Conservation (phyloP, 2,888 invertebrate genomes). For the Eupithecia exiguata region DNA sequence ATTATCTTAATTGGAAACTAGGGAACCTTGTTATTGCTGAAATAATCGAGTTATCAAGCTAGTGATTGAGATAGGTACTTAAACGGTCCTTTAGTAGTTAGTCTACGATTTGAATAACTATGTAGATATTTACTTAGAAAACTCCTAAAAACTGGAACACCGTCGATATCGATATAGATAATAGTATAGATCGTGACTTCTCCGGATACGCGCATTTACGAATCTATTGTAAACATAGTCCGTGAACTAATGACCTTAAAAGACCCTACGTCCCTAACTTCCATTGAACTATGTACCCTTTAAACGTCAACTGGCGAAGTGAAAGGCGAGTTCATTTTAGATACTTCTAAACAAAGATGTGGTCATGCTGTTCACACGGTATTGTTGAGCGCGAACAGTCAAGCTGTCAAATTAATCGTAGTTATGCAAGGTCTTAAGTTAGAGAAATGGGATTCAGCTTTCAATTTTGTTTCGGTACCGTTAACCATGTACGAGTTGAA, state of each 20-base stretch:
- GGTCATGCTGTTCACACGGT: conserved; percentile 69
- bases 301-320: conserved; percentile 64
- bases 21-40: conserved; percentile 5
- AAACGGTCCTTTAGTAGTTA: neutral
- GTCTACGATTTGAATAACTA: neutral
- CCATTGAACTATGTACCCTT: conserved; percentile 60
- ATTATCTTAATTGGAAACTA: conserved; percentile 28
- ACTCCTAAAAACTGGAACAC: neutral
- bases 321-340: conserved; percentile 75
- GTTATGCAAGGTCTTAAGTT: conserved; percentile 64
- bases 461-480: conserved; percentile 27
- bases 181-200: neutral
- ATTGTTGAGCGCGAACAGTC: conserved; percentile 60
- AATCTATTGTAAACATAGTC: conserved; percentile 47
- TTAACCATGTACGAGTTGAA: conserved; percentile 14
- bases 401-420: conserved; percentile 55
- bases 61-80: neutral
- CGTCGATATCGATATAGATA: too few relatives aligned
- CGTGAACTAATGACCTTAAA: conserved; percentile 66
- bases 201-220: conserved; percentile 30
- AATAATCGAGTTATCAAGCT: conserved; percentile 1
- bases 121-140: neutral
- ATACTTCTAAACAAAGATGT: conserved; percentile 63
- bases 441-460: conserved; percentile 47
- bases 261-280: conserved; percentile 58